Percentiles rank a stretch among this genome's conserved stretches.
Conservation (phyloP, 2,113 vertebrate genomes). For the Crotophaga sulcirostris region DNA sequence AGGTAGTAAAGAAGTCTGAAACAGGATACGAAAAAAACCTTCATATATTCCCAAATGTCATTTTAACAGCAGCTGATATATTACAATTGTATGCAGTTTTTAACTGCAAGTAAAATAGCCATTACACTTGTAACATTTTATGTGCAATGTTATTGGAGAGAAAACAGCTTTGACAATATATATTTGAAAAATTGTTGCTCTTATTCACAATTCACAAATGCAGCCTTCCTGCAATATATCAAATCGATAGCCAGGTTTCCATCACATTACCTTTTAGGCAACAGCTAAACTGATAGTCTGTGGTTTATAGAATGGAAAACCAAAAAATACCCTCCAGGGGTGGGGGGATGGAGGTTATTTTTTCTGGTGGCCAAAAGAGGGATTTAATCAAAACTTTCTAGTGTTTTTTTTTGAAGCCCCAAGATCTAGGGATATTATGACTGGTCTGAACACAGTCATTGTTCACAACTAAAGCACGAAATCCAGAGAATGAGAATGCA, state of each 20-base stretch:
- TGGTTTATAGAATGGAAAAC: neutral
- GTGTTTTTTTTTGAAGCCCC: neutral
- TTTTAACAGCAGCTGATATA: constrained; percentile 67
- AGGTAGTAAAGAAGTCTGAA: constrained; percentile 28
- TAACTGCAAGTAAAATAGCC: constrained; percentile 74
- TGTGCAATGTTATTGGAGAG: constrained; percentile 65
- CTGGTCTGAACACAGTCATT: neutral
- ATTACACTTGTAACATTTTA: constrained; percentile 74
- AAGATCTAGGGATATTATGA: neutral
- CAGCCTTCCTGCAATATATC: constrained; percentile 41
- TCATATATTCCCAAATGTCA: constrained; percentile 47
- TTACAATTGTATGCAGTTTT: constrained; percentile 66
- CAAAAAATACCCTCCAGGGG: neutral
- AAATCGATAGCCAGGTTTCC: constrained; percentile 50
- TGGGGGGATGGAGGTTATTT: neutral
- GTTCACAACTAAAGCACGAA: neutral
- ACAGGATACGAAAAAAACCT: constrained; percentile 4
- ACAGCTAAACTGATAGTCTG: neutral
- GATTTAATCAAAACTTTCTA: neutral
- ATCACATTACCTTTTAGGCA: constrained; percentile 25
- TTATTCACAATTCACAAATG: constrained; percentile 63
- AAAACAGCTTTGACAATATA: constrained; percentile 69
- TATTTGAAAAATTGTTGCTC: constrained; percentile 66
- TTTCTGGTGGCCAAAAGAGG: neutral
- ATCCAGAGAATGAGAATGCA: neutral